These are phyloP conservation scores for Aphyosemion australe DNA, from an alignment of 2,113 vertebrate species.

Conservation along the genomic window DNA sequence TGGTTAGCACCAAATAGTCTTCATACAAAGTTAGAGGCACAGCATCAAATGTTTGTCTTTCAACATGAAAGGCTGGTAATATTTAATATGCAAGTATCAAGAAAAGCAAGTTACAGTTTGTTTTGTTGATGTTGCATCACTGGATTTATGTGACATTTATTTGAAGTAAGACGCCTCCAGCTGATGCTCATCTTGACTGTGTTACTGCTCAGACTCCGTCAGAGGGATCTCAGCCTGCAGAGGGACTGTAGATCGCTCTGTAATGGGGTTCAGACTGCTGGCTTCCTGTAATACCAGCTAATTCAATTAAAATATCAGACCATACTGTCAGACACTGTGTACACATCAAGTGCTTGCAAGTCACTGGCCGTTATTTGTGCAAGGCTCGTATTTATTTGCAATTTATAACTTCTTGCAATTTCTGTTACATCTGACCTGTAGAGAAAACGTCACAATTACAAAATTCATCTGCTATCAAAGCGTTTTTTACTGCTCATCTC, in stretches of 20 bases:
- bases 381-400: neutral
- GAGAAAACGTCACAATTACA: neutral
- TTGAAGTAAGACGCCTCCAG: neutral
- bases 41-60: neutral
- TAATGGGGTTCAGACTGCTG: constrained; percentile 17
- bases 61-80: neutral
- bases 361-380: constrained; percentile 10
- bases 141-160: neutral
- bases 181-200: neutral
- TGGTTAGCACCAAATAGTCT: no score
- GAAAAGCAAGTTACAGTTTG: neutral
- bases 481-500: neutral
- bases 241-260: constrained; percentile 30
- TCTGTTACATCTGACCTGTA: neutral
- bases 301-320: constrained; percentile 66
- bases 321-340: constrained; percentile 21
- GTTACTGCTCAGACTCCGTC: neutral
- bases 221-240: constrained; percentile 12
- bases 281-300: constrained; percentile 58
- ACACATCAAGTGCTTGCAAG: neutral
- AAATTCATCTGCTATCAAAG: neutral
- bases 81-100: neutral
- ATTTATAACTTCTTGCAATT: neutral
- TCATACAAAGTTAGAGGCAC: neutral
- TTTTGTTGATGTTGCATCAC: neutral